phyloP scores from a whole-genome alignment of 2,797 vertebrate species.

The Discoglossus pictus region DNA sequence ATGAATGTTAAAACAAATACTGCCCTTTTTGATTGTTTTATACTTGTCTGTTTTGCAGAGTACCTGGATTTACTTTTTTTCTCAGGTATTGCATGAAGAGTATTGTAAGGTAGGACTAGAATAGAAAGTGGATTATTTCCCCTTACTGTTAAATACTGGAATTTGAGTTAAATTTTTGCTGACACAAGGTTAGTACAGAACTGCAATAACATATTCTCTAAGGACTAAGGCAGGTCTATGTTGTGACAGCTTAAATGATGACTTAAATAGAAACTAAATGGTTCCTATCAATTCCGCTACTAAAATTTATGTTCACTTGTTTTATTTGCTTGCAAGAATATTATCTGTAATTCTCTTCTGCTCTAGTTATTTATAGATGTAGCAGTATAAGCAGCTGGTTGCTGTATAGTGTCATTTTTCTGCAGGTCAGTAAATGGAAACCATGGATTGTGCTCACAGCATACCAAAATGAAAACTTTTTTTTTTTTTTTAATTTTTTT shows the following conservation, averaged over 20 bases:
- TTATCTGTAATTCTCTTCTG: conserved; percentile 60
- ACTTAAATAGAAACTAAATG: conserved; percentile 51
- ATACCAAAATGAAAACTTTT: conserved; percentile 93
- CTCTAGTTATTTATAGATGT: conserved; percentile 56
- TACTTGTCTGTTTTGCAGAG: too few species aligned
- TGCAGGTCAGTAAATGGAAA: conserved; percentile 95
- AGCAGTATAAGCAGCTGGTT: conserved; percentile 70
- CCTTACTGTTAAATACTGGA: conserved; percentile 24
- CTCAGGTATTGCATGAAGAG: too few species aligned
- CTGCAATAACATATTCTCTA: conserved; percentile 25
- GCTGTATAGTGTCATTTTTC: conserved; percentile 78
- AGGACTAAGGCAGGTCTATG: conserved; percentile 28
- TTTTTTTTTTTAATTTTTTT: conserved; percentile 85
- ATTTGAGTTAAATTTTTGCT: conserved; percentile 39
- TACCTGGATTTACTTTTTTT: too few species aligned
- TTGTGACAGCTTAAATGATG: conserved; percentile 47
- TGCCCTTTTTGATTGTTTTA: too few species aligned
- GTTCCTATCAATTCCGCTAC: conserved; percentile 57
- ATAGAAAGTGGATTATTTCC: conserved; percentile 11
- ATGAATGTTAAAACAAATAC: too few species aligned
- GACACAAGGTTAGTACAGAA: conserved; percentile 34
- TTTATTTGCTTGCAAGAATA: conserved; percentile 40
- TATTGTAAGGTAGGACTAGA: too few species aligned
- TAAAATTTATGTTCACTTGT: conserved; percentile 63
- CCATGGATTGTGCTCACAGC: conserved; percentile 91